A percentile compares a stretch with the other conserved stretches of the same genome.
These are phyloP conservation scores for Spinibarbus caldwelli DNA, from an alignment of 2,797 vertebrate species.

Conservation along the genomic window DNA sequence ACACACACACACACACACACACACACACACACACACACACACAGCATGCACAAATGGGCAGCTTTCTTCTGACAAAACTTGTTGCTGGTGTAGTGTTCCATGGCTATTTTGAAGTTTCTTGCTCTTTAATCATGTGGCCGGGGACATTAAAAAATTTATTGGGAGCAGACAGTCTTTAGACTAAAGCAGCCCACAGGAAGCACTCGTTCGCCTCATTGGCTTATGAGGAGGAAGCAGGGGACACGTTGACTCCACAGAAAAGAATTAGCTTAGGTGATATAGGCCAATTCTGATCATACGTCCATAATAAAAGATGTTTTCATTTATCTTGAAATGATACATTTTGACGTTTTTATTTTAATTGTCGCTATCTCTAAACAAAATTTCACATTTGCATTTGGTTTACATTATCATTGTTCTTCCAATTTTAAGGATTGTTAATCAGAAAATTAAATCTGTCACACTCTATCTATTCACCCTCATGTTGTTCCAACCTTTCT, in stretches of 20 bases:
- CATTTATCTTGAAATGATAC: neutral
- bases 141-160: constrained; percentile 67
- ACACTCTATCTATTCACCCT: neutral
- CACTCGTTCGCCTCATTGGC: constrained; percentile 19
- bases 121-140: constrained; percentile 69
- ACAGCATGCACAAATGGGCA: constrained; percentile 6
- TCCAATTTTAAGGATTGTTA: neutral
- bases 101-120: constrained; percentile 59
- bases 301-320: constrained; percentile 17
- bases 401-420: neutral
- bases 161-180: constrained; percentile 64
- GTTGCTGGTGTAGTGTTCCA: constrained; percentile 55
- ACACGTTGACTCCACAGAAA: constrained; percentile 14
- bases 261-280: constrained; percentile 13
- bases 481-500: neutral
- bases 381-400: neutral
- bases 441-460: neutral
- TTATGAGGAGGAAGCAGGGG: constrained; percentile 32
- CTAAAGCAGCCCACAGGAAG: constrained; percentile 47
- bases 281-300: constrained; percentile 6
- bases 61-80: constrained; percentile 14
- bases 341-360: neutral
- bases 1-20: neutral
- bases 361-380: neutral
- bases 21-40: constrained; percentile 9